Base-by-base conservation (phyloP, 2,797 vertebrate species). In the Pachyuromys duprasi region DNA sequence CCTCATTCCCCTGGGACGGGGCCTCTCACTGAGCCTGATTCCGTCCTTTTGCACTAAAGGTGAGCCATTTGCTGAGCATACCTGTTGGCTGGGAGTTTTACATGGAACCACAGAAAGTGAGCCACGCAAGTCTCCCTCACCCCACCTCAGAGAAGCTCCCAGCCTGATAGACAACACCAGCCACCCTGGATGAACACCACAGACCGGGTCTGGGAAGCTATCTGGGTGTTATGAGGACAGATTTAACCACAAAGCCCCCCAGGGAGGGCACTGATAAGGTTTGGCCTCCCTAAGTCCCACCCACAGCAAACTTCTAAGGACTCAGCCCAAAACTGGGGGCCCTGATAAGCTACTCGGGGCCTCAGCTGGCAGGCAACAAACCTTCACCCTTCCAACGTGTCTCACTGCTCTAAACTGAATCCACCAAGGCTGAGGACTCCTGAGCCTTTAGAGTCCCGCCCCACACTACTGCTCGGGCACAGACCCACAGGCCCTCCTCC, bases 171-270 rank as follows among this genome's bases (percentile, higher is more conserved):
- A 42, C 8, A 63, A 33, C 14, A 12, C 42, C 80, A 31, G 65
- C 15, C 15, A 8, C 26, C 8, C 1, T 0, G 0, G 28, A 31
- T 17, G n/a, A 53, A 65, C 62, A 67, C 1, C 0, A 62, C 4
- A 24, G 62, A 62, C 70, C 1, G 2, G 60, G 55, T 62, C 13
- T 72, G 65, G 42, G 82, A 79, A 92, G 36, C 63, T 45, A 81
- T 63, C 49, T 0, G 0, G 20, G 36, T 89, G 69, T 24, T 24
- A 49, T 14, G 2, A 18, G 42, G 62, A 81, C 91, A 33, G 57
- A 5, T 15, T 89, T 72, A 79, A 22, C 60, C 33, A 31, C 20
- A 36, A 74, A 90, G 45, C 8, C 74, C 42, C 11, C n/a, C 11
- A 33, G 45, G 55, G 65, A 9, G 62, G 53, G 36, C 24, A 14